A percentile compares a stretch with the other conserved stretches of the same genome.
phyloP scores from a whole-genome alignment of 2,888 invertebrate genomes.

The Aphidius colemani region DNA sequence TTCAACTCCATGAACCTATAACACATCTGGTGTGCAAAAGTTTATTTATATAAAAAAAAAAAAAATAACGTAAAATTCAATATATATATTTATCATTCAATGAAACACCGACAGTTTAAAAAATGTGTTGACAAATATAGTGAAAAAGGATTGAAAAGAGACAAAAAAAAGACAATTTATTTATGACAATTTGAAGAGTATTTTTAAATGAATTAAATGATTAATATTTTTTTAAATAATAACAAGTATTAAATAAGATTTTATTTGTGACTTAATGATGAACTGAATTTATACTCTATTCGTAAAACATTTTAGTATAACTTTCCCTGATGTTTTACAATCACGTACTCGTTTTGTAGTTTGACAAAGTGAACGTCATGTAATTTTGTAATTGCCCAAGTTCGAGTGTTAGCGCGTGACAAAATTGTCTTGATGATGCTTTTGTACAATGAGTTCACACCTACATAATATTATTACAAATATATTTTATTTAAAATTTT shows the following conservation, averaged over 20 bases:
- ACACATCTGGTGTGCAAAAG: conserved; percentile 30
- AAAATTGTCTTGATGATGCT: conserved; percentile 21
- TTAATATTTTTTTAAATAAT: conserved; percentile 2
- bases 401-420: conserved; percentile 20
- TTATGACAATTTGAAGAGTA: no score
- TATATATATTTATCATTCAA: conserved; percentile 6
- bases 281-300: conserved; percentile 34
- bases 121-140: no score
- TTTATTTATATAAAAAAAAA: conserved; percentile 25
- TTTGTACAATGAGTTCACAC: conserved; percentile 5
- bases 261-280: conserved; percentile 36
- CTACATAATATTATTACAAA: background rate
- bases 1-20: conserved; percentile 34
- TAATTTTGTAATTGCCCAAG: conserved; percentile 16
- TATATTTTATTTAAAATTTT: background rate
- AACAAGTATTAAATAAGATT: conserved; percentile 20
- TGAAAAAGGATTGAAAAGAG: background rate
- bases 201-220: background rate
- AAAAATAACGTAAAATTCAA: background rate
- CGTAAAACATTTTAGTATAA: conserved; percentile 30
- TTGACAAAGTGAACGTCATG: conserved; percentile 23
- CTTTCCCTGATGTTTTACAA: conserved; percentile 29
- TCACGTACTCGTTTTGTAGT: conserved; percentile 23
- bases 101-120: background rate
- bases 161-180: background rate